Evolutionary conservation across 2,113 vertebrate genomes (phyloP).

Genomic region (Festucalex cinctus): DNA sequence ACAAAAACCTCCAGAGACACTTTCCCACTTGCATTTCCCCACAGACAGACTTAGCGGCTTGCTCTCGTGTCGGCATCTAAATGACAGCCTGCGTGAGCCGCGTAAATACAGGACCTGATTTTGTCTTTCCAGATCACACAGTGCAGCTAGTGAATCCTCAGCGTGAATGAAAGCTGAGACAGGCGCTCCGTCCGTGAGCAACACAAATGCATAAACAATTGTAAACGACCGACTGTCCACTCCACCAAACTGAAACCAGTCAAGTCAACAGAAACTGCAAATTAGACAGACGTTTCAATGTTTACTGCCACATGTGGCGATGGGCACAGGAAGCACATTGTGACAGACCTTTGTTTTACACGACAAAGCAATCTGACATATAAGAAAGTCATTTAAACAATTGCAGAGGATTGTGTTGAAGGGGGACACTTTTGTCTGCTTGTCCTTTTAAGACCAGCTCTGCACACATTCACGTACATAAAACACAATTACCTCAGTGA

Average conservation of each 20-base stretch:
- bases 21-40: conserved; percentile 18
- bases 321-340: conserved; percentile 16
- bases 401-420: conserved; percentile 6
- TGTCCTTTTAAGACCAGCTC: not conserved
- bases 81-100: conserved; percentile 26
- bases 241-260: conserved; percentile 63
- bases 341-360: not conserved
- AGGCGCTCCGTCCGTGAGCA: conserved; percentile 21
- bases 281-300: conserved; percentile 25
- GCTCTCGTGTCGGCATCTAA: conserved; percentile 16
- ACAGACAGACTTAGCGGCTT: conserved; percentile 14
- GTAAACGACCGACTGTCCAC: conserved; percentile 54
- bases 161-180: conserved; percentile 36
- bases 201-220: conserved; percentile 55
- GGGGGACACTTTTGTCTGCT: not conserved
- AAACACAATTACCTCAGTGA: conserved; percentile 81
- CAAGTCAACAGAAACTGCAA: conserved; percentile 28
- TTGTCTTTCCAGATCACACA: conserved; percentile 60
- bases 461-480: conserved; percentile 9
- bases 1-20: conserved; percentile 35
- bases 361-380: conserved; percentile 19
- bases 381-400: conserved; percentile 30
- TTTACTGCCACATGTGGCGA: conserved; percentile 14
- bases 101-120: conserved; percentile 51
- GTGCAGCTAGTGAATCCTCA: conserved; percentile 42